Percentiles rank a stretch among this genome's conserved stretches.
phyloP scores from a whole-genome alignment of 2,888 invertebrate species.

The Monopis laevigella region DNA sequence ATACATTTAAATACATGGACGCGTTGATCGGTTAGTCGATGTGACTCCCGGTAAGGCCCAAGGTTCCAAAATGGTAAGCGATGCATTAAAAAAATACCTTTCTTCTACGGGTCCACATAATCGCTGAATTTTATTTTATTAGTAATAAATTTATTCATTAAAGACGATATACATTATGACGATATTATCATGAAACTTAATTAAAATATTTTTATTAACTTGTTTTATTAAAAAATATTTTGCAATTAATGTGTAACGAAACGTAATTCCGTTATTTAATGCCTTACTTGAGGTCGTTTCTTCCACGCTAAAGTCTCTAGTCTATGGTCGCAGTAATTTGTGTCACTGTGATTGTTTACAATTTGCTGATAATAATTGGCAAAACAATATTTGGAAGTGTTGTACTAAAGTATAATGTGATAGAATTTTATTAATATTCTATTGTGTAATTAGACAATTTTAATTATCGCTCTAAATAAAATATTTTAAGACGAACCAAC shows the following conservation, averaged over 20 bases:
- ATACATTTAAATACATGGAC: too few species aligned
- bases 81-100: too few species aligned
- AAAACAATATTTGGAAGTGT: not conserved
- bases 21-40: too few species aligned
- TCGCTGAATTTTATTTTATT: too few species aligned
- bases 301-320: slow-evolving; percentile 60
- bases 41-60: too few species aligned
- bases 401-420: not conserved
- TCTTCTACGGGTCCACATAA: too few species aligned
- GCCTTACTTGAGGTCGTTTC: slow-evolving; percentile 54
- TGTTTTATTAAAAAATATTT: not conserved
- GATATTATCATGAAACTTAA: not conserved
- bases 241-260: slow-evolving; percentile 24
- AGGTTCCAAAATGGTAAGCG: too few species aligned
- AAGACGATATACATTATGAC: too few species aligned
- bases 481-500: slow-evolving; percentile 20
- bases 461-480: not conserved
- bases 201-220: not conserved
- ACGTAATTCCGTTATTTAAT: slow-evolving; percentile 48
- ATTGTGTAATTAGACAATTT: not conserved
- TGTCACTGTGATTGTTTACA: slow-evolving; percentile 62
- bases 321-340: slow-evolving; percentile 48
- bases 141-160: too few species aligned
- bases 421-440: not conserved
- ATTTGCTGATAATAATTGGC: slow-evolving; percentile 31